These are phyloP conservation scores for Tragelaphus buxtoni DNA, from an alignment of 2,113 vertebrate genomes.

Conservation along the genomic window DNA sequence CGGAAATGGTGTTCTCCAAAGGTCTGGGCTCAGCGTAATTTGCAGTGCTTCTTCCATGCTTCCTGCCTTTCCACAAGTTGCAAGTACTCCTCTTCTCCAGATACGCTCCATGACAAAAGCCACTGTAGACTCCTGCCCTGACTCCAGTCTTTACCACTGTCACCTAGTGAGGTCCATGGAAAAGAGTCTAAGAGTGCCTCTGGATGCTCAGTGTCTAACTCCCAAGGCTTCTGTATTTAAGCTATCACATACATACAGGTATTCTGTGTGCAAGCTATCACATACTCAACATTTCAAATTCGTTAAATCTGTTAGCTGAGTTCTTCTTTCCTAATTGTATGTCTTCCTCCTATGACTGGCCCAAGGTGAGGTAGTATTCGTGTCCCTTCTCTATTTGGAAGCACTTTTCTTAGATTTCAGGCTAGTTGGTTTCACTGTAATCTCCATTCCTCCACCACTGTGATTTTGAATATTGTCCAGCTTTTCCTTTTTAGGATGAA, in stretches of 20 bases:
- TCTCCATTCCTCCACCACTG: background rate
- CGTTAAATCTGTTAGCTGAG: background rate
- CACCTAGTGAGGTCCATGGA: background rate
- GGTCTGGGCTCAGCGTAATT: background rate
- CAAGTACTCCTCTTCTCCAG: background rate
- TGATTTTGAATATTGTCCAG: background rate
- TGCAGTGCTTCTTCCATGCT: background rate
- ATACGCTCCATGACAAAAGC: rapidly evolving
- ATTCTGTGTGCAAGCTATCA: background rate
- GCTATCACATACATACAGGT: background rate
- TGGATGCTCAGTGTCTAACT: background rate
- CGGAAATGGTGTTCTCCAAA: background rate
- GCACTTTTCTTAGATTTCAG: background rate
- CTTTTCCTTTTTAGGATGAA: background rate
- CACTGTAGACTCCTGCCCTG: background rate
- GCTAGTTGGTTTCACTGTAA: background rate
- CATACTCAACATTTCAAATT: background rate
- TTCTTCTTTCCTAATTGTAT: background rate
- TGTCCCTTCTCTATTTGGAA: background rate
- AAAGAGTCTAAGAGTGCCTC: background rate
- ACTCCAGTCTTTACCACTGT: background rate
- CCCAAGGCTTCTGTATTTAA: background rate
- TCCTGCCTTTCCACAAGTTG: background rate
- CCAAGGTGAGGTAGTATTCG: background rate
- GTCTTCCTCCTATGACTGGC: background rate